Percentiles rank a stretch among this genome's conserved stretches.
Evolutionary conservation across 1,140 invertebrate genomes (phyloP).

Genomic region (Caenorhabditis briggsae): DNA sequence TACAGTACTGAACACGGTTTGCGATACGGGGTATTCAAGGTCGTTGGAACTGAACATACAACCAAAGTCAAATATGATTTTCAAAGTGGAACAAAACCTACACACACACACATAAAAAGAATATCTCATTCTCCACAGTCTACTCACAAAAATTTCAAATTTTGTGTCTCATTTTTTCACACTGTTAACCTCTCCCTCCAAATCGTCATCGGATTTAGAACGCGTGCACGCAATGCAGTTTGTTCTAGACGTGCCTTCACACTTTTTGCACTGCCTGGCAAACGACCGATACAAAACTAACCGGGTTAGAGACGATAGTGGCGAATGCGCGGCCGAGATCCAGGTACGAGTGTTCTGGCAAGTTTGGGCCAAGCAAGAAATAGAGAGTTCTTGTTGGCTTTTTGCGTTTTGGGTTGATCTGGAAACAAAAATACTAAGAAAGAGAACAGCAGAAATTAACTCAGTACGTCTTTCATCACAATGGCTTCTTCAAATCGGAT

Average conservation of each 20-base stretch:
- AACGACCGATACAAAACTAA: background rate
- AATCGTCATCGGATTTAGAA: conserved; percentile 26
- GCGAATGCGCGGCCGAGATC: conserved; percentile 6
- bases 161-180: background rate
- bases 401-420: background rate
- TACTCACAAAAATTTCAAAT: background rate
- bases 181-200: background rate
- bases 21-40: no score
- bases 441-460: background rate
- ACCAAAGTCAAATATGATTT: no score
- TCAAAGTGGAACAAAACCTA: no score
- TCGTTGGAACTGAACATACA: no score
- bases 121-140: no score
- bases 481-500: background rate
- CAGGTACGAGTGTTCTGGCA: background rate
- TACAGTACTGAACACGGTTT: background rate
- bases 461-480: background rate
- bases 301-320: conserved; percentile 19
- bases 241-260: background rate
- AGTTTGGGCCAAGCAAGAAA: background rate
- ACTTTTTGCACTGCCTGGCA: conserved; percentile 23
- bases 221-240: background rate
- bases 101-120: no score
- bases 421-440: background rate
- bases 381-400: background rate